phyloP scores from a whole-genome alignment of 1,140 invertebrate species.

The Micrasema minimum region DNA sequence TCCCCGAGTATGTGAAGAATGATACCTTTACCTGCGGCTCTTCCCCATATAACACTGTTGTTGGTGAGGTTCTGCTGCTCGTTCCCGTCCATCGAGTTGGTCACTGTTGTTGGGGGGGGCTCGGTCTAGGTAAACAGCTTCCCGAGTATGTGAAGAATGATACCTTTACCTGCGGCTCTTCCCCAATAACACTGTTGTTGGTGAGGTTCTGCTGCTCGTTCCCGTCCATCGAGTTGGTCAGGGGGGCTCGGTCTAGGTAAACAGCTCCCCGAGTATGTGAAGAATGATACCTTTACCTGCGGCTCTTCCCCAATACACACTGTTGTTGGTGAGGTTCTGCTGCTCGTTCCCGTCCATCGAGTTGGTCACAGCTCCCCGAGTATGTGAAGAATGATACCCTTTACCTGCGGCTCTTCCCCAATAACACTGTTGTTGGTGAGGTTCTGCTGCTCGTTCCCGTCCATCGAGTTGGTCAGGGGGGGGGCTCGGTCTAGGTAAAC shows the following conservation, averaged over 20 bases:
- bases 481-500: too few relatives aligned
- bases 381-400: conserved; percentile 1
- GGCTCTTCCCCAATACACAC: conserved; percentile 48
- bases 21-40: conserved; percentile 47
- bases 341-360: conserved; percentile 19
- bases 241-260: conserved; percentile 46
- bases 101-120: too few relatives aligned
- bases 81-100: too few relatives aligned
- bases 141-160: conserved; percentile 2
- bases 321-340: conserved; percentile 32
- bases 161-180: conserved; percentile 49
- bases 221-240: conserved; percentile 21
- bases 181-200: conserved; percentile 39
- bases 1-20: neutral
- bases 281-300: conserved; percentile 40
- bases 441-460: conserved; percentile 17
- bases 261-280: too few relatives aligned
- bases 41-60: conserved; percentile 40
- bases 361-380: conserved; percentile 3
- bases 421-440: conserved; percentile 36
- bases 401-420: conserved; percentile 50
- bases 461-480: too few relatives aligned
- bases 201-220: conserved; percentile 28
- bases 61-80: conserved; percentile 38
- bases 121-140: too few relatives aligned